Conservation (phyloP, 2,113 vertebrate species). For the Numida meleagris region DNA sequence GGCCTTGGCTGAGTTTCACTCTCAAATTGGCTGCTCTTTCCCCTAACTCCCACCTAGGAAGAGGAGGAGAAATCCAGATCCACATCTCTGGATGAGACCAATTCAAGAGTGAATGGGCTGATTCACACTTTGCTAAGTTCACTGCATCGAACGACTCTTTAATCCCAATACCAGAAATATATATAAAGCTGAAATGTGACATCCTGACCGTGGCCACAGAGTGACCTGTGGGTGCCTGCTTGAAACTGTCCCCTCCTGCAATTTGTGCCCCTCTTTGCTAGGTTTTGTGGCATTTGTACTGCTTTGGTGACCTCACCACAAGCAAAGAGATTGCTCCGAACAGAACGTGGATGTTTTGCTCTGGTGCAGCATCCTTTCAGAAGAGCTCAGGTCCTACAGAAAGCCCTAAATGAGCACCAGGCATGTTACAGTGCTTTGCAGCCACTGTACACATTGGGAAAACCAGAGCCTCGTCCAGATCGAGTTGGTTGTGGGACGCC, state of each 20-base stretch:
- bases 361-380: neutral
- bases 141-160: neutral
- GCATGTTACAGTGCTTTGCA: neutral
- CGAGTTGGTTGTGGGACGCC: neutral
- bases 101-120: rapidly evolving
- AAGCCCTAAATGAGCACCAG: too few species aligned
- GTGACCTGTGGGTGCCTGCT: neutral
- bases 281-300: too few species aligned
- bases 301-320: neutral
- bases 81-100: neutral
- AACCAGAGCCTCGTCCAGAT: neutral
- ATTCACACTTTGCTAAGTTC: neutral
- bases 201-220: neutral
- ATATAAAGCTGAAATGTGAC: neutral
- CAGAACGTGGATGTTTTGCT: neutral
- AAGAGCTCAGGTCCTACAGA: neutral
- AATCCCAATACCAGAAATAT: neutral
- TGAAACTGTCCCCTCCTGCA: neutral
- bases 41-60: too few species aligned
- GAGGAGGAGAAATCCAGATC: neutral
- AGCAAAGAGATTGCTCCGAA: neutral
- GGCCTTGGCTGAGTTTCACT: neutral
- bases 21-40: neutral
- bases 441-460: neutral
- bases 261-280: neutral